Evolutionary conservation across 2,113 vertebrate genomes (phyloP).

Genomic region (Ramphastos sulfuratus): DNA sequence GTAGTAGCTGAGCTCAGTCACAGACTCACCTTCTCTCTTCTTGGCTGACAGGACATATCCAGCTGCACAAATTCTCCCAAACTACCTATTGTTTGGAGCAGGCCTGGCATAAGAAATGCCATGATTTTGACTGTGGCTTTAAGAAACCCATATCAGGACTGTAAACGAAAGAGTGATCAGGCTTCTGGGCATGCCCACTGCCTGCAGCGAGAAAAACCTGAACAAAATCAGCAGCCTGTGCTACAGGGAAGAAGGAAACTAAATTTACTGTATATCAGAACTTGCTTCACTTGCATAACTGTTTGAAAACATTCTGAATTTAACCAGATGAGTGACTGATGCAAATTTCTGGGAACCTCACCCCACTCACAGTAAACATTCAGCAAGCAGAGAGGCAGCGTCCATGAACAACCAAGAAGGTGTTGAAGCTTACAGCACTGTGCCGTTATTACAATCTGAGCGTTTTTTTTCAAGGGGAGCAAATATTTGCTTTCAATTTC

Average conservation of each 20-base stretch:
- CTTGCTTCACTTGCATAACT: background rate
- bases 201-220: background rate
- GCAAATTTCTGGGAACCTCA: background rate
- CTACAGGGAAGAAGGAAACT: background rate
- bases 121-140: background rate
- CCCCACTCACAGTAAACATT: background rate
- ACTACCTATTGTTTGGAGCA: background rate
- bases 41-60: background rate
- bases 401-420: background rate
- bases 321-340: background rate
- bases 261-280: background rate
- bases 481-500: constrained; percentile 65
- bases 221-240: background rate
- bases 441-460: constrained; percentile 33
- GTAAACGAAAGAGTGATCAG: background rate
- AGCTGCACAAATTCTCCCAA: rapidly evolving
- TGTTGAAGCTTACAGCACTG: background rate
- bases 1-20: background rate
- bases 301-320: background rate
- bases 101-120: background rate
- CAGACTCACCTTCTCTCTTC: background rate
- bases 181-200: background rate
- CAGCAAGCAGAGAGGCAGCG: background rate
- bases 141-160: background rate
- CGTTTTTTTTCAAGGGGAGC: constrained; percentile 41